Percentiles rank a stretch among this genome's conserved stretches.
phyloP scores from a whole-genome alignment of 1,140 invertebrate species.

The Potamilus streckersoni region DNA sequence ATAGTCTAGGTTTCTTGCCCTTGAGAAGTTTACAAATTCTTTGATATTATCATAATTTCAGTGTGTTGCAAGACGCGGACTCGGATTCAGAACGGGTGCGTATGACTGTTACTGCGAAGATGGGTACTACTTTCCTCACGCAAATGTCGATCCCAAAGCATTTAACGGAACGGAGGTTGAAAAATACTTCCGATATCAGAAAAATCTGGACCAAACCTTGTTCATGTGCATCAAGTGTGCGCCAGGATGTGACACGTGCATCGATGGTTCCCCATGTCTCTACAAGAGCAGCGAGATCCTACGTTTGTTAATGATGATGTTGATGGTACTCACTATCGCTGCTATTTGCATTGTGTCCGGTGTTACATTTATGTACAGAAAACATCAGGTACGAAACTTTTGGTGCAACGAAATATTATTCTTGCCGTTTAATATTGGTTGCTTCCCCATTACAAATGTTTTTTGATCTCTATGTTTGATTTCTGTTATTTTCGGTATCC shows the following conservation, averaged over 20 bases:
- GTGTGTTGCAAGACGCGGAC: constrained; percentile 70
- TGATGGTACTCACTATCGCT: constrained; percentile 81
- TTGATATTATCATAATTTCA: too few species aligned
- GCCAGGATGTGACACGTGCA: constrained; percentile 82
- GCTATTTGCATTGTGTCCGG: constrained; percentile 81
- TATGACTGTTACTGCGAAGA: constrained; percentile 82
- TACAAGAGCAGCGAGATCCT: constrained; percentile 86
- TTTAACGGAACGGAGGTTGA: constrained; percentile 86
- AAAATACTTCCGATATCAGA: constrained; percentile 73
- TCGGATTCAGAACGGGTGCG: constrained; percentile 81
- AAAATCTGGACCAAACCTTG: constrained; percentile 65
- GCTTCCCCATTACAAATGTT: too few species aligned
- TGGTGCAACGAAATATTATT: too few species aligned
- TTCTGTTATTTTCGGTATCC: too few species aligned
- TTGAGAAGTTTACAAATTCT: too few species aligned
- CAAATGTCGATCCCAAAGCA: constrained; percentile 72
- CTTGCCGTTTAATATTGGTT: too few species aligned
- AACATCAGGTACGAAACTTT: constrained; percentile 52
- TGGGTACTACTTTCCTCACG: constrained; percentile 78
- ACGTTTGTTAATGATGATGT: constrained; percentile 82
- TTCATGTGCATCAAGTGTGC: constrained; percentile 77
- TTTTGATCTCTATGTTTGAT: too few species aligned
- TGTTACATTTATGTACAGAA: too few species aligned
- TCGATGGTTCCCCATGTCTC: constrained; percentile 81
- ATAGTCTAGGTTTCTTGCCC: too few species aligned